Base-by-base conservation (phyloP, 1,140 invertebrate species). In the Hycleus cichorii region DNA sequence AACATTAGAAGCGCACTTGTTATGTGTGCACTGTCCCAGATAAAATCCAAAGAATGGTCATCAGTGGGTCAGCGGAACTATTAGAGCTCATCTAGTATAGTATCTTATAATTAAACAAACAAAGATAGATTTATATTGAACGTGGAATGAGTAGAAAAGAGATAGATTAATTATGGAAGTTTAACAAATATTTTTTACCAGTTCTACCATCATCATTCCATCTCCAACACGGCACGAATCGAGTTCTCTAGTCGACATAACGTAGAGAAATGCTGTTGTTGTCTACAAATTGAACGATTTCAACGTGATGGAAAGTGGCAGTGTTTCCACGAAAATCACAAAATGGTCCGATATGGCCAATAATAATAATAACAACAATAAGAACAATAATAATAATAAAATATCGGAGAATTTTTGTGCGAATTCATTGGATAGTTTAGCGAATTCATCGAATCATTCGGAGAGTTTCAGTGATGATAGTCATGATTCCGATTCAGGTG, bases 381-480 rank as follows among this genome's bases (percentile, higher is more conserved):
- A 18, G 18, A 18, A 18, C 18, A 18, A 18, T 18, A 18, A 18
- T 18, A 18, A 18, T 18, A 47, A 50, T 39, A 49, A 48, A 38
- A 12, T 53, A 26, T 11, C 25, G 27, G 32, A 56, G 26, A 44
- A 59, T 53, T 49, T 47, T 57, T 25, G 51, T 47, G 57, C 81
- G 9, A 78, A 81, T 27, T 84, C 82, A 1, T 67, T 84, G 7
- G 83, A 85, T 69, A 83, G 81, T 27, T 74, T 85, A 3, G 83
- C 83, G 42, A 83, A 84, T 69, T 81, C 83, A 42, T 83, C 82
- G 0, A 67, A 69, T 52, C 74, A 73, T 10, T 78, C 77, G 47
- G 75, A 75, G 3, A 79, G 77, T 57, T 73, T 75, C 32, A 78
- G 74, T 32, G 78, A 80, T 57, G 77, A 76, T 4, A 78, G 75